Percentiles rank a stretch among this genome's conserved stretches.
phyloP scores from a whole-genome alignment of 1,140 invertebrate genomes.

The Augochlora pura region DNA sequence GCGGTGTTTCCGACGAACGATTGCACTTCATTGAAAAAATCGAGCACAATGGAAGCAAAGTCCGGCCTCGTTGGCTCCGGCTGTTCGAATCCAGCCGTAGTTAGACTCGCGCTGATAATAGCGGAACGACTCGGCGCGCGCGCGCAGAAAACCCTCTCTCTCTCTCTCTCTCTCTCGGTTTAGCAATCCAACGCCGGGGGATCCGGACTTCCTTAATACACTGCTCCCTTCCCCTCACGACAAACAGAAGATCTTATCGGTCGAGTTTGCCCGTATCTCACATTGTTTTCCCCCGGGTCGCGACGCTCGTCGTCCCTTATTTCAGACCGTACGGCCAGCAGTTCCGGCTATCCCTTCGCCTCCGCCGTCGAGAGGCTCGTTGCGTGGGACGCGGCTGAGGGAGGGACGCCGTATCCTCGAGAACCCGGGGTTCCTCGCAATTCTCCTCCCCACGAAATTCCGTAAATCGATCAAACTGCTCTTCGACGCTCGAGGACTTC shows the following conservation, averaged over 20 bases:
- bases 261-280: constrained; percentile 56
- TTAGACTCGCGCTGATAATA: no score
- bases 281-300: constrained; percentile 52
- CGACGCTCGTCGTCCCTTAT: constrained; percentile 55
- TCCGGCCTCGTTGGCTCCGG: no score
- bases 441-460: no score
- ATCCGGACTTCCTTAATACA: constrained; percentile 56
- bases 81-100: no score
- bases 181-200: constrained; percentile 36
- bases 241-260: constrained; percentile 58
- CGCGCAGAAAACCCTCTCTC: no score
- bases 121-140: no score
- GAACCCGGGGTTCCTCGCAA: constrained; percentile 43
- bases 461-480: no score
- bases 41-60: background rate
- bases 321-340: constrained; percentile 49
- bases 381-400: constrained; percentile 4
- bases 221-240: constrained; percentile 52
- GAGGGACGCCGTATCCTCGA: constrained; percentile 24
- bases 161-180: constrained; percentile 16
- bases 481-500: no score
- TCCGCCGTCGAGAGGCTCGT: constrained; percentile 54
- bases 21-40: constrained; percentile 28
- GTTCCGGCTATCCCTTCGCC: constrained; percentile 64
- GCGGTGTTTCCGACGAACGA: background rate